Conservation (phyloP, 2,113 vertebrate genomes). For the Dasyprocta punctata region DNA sequence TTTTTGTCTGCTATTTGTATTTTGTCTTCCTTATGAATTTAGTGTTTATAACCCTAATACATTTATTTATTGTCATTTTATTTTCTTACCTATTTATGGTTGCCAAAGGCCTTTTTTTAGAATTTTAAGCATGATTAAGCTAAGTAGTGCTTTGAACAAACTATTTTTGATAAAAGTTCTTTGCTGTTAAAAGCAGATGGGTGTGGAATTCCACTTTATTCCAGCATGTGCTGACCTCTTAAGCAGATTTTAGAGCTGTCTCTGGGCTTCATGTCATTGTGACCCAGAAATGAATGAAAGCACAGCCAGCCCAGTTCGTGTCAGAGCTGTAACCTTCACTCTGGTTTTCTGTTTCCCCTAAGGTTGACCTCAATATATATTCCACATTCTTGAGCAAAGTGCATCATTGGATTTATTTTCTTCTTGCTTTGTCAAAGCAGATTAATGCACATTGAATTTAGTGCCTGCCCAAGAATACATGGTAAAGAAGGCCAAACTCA, state of each 20-base stretch:
- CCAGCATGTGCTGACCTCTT: slow-evolving; percentile 85
- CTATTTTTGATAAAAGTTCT: slow-evolving; percentile 72
- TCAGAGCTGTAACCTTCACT: slow-evolving; percentile 80
- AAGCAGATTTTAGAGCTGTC: slow-evolving; percentile 87
- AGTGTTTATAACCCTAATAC: not conserved
- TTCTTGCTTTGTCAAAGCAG: slow-evolving; percentile 87
- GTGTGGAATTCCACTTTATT: slow-evolving; percentile 83
- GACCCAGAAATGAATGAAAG: slow-evolving; percentile 89
- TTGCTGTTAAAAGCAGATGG: slow-evolving; percentile 70
- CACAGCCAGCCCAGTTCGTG: slow-evolving; percentile 75
- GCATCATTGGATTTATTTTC: slow-evolving; percentile 83
- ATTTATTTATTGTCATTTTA: slow-evolving; percentile 28
- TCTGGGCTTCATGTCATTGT: slow-evolving; percentile 89
- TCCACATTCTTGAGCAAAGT: slow-evolving; percentile 80
- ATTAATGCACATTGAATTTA: slow-evolving; percentile 69
- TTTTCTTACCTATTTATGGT: not conserved
- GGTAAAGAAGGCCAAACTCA: slow-evolving; percentile 2
- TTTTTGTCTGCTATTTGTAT: not conserved
- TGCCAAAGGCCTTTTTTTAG: slow-evolving; percentile 1
- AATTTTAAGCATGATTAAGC: slow-evolving; percentile 28
- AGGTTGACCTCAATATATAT: slow-evolving; percentile 81
- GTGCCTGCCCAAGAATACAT: not conserved
- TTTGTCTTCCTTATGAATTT: slow-evolving; percentile 12
- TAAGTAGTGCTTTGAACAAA: slow-evolving; percentile 49
- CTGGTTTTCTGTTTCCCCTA: slow-evolving; percentile 76